Evolutionary conservation across 2,113 vertebrate genomes (phyloP).

Genomic region (Aldabrachelys gigantea): DNA sequence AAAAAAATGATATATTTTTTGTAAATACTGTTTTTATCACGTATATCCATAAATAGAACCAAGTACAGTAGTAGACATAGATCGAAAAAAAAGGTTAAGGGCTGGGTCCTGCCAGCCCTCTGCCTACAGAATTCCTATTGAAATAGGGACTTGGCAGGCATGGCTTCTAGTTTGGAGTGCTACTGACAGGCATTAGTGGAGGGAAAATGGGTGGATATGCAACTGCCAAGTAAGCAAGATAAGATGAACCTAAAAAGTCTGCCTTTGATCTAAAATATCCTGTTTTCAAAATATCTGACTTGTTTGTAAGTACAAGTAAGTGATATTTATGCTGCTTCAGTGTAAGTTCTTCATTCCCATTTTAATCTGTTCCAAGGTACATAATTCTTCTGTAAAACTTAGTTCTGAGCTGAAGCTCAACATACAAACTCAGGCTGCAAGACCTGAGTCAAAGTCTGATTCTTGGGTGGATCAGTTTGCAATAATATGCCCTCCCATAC

Average conservation of each 20-base stretch:
- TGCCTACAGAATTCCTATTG: constrained; percentile 20
- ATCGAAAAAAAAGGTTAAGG: constrained; percentile 37
- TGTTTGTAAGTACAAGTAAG: neutral
- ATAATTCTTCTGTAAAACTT: neutral
- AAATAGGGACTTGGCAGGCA: neutral
- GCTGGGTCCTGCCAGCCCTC: neutral
- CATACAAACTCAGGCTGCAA: neutral
- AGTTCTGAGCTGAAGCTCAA: neutral
- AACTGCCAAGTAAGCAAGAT: neutral
- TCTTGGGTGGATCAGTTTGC: rapidly evolving
- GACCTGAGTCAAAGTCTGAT: rapidly evolving
- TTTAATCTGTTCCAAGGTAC: neutral
- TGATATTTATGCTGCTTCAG: neutral
- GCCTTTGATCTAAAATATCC: neutral
- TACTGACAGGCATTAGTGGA: constrained; percentile 12
- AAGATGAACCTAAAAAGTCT: neutral
- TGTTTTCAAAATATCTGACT: neutral
- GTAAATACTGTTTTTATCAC: constrained; percentile 85
- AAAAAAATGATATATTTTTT: constrained; percentile 85
- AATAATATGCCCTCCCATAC: rapidly evolving
- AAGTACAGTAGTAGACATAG: constrained; percentile 67
- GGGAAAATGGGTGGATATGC: neutral
- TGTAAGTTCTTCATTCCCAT: rapidly evolving
- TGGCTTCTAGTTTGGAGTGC: neutral
- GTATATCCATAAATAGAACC: constrained; percentile 75